Evolutionary conservation across 35 echinoderm and acorn worm species (phyloP), one percentile per base, ranked within the genome.

Genomic region (Ptychodera flava): DNA sequence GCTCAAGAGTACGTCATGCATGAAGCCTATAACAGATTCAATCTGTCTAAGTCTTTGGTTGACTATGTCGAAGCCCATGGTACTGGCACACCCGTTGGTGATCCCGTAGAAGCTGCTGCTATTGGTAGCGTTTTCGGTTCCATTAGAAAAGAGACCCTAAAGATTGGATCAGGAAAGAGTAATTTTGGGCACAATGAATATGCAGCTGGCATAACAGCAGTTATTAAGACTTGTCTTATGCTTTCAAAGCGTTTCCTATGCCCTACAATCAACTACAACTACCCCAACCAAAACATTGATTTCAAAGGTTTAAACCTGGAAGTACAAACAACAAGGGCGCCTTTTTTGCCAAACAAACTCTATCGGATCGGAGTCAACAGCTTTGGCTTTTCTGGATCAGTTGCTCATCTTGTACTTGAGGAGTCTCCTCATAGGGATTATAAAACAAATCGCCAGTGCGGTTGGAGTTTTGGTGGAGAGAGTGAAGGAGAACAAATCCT

Each of bases 131-230:
- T 89, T 53, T 97, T 97, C 52, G 84, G 53, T 0, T 37, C 53
- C 12, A 15, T 33, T 16, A 36, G 90, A 14, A 35, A 87, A 16
- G 38, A 78, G 34, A 87, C 92, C 75, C 85, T 97, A 97, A n/a
- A n/a, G n/a, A n/a, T n/a, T n/a, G n/a, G n/a, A n/a, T n/a, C n/a
- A n/a, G n/a, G n/a, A n/a, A n/a, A 97, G 81, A 86, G 95, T 30
- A 97, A 97, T 76, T 97, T 97, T 88, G 95, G 95, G 31, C 95
- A 97, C 83, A 90, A 84, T n/a, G 95, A 97, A 85, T 89, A 85
- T 36, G 84, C 95, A 0, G 87, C 95, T 16, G 95, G 95, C 27
- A 88, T 89, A 1, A 90, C 88, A n/a, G 81, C 95, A 33, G 87
- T 87, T n/a, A 97, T 97, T 31, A 97, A 97, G 78, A 90, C 93